phyloP scores from a whole-genome alignment of 2,888 invertebrate genomes.

The Busseola fusca region DNA sequence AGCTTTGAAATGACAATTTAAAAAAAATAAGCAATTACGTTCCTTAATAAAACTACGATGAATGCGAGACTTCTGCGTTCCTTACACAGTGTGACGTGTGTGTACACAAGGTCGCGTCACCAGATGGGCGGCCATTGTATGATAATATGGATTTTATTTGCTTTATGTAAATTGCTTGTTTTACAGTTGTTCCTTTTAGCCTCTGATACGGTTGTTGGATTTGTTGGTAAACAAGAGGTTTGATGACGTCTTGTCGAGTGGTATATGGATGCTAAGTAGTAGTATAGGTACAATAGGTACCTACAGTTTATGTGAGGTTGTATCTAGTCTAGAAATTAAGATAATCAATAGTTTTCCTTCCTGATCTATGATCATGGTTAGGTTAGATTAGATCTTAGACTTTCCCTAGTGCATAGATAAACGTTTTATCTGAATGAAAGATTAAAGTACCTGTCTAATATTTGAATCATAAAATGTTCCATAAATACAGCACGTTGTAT shows the following conservation, averaged over 20 bases:
- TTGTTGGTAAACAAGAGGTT: slow-evolving; percentile 15
- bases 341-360: slow-evolving; percentile 9
- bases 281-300: neutral
- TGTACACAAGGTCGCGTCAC: neutral
- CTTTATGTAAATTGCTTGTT: slow-evolving; percentile 9
- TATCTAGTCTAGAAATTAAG: neutral
- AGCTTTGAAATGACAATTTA: neutral
- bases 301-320: neutral
- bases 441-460: neutral
- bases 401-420: neutral
- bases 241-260: neutral
- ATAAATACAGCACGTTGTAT: too few species aligned
- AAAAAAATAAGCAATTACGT: neutral
- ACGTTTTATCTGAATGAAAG: neutral
- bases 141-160: slow-evolving; percentile 24
- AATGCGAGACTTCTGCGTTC: neutral
- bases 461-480: slow-evolving; percentile 9
- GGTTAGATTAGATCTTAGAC: neutral
- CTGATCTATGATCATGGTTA: neutral
- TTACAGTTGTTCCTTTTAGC: slow-evolving; percentile 17
- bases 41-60: neutral
- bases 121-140: neutral
- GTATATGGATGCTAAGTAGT: neutral
- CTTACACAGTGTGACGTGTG: neutral
- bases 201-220: slow-evolving; percentile 3